Evolutionary conservation across 2,113 vertebrate species (phyloP).

Genomic region (Willisornis vidua): DNA sequence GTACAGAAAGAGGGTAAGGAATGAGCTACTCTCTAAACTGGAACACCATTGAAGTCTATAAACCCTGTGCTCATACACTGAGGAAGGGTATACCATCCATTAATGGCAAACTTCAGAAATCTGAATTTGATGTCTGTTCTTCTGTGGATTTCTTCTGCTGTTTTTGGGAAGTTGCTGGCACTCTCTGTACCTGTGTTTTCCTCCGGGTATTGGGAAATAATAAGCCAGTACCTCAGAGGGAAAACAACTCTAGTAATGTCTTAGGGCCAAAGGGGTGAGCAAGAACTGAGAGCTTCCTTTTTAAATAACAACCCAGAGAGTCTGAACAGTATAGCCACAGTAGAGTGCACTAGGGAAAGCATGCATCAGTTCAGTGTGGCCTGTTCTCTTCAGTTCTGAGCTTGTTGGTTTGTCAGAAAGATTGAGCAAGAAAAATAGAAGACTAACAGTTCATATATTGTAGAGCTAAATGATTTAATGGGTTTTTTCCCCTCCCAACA

Average conservation of each 20-base stretch:
- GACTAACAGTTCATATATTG: not conserved
- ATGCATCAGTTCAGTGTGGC: accelerated
- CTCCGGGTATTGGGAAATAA: not conserved
- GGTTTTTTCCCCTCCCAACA: not conserved
- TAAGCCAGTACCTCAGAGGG: not conserved
- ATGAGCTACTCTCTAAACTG: not conserved
- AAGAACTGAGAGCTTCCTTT: not conserved
- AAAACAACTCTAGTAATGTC: not conserved
- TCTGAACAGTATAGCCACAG: not conserved
- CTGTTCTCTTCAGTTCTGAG: not conserved
- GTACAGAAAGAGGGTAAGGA: not conserved
- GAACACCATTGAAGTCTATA: not conserved
- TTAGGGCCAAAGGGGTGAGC: not conserved
- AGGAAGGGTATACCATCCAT: not conserved
- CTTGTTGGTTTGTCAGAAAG: not conserved
- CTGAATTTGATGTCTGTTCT: not conserved
- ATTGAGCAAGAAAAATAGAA: not conserved
- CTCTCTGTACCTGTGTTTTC: not conserved
- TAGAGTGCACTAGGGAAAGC: not conserved
- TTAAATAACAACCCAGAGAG: not conserved
- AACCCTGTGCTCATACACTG: accelerated
- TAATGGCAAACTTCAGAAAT: not conserved
- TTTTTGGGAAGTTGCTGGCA: not conserved
- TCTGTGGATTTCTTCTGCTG: not conserved
- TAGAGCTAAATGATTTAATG: not conserved